Percentiles rank a stretch among this genome's conserved stretches.
phyloP scores from a whole-genome alignment of 2,888 invertebrate species.

The Rotaria macrura region DNA sequence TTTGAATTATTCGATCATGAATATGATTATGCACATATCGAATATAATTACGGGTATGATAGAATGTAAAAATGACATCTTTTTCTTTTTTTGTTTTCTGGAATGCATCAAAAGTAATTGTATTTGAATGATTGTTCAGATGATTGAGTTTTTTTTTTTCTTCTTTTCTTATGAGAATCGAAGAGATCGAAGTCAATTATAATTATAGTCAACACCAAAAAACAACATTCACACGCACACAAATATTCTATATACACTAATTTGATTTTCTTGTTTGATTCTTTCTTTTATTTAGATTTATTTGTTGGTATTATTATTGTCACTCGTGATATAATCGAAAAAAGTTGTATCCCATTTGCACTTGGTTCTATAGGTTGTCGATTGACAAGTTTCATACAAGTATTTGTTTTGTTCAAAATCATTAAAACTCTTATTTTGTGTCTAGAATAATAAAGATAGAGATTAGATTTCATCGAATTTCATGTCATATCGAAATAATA shows the following conservation, averaged over 20 bases:
- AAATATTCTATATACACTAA: no score
- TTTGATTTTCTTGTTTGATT: no score
- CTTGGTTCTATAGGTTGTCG: background rate
- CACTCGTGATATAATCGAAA: slow-evolving; percentile 13
- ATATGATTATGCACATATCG: background rate
- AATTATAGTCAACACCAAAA: background rate
- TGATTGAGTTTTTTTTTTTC: background rate
- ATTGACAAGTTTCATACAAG: slow-evolving; percentile 12
- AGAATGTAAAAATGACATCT: background rate
- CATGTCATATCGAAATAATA: no score
- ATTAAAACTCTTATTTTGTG: no score
- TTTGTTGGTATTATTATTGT: background rate
- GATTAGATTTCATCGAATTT: no score
- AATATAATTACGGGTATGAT: background rate
- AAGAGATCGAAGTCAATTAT: background rate
- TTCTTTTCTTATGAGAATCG: no score
- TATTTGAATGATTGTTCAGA: background rate
- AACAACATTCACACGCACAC: no score
- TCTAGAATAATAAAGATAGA: no score
- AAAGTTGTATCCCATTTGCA: slow-evolving; percentile 11
- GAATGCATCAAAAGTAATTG: background rate
- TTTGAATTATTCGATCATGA: background rate
- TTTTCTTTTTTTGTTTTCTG: background rate
- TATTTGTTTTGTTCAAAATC: background rate
- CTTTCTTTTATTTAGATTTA: background rate